Base-by-base conservation (phyloP, 1,140 invertebrate genomes). In the Teleogryllus occipitalis region DNA sequence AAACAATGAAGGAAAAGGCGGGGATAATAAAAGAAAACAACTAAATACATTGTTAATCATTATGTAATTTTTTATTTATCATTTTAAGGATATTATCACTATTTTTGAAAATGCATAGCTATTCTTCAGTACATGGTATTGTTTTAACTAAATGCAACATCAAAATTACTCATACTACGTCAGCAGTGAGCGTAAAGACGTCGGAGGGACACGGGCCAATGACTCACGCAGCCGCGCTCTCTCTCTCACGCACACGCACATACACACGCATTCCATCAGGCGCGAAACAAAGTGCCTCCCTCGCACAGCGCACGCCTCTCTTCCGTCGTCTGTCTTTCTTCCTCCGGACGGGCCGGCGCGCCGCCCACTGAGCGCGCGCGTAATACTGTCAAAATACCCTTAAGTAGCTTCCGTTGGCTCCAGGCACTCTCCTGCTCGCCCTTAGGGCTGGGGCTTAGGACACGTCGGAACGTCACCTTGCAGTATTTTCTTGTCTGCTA, bases 91-190 rank as follows among this genome's bases (percentile, higher is more conserved):
- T 65, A 65, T 65, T 39, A 39, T 39, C 27, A 39, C 27, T 39
- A 39, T 39, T 39, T 65, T 65, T 65, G 54, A 65, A 65, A 65
- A 65, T 65, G 54, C 18, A 65, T 65, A 65, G 10, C 54, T 65
- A 65, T 65, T 65, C 54, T 65, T 65, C 54, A 65, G 54, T 65
- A 65, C 54, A 65, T 65, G 54, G 54, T 65, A 65, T 65, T 65
- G 54, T 65, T 65, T 65, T 18, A 65, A 65, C 54, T 65, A 65
- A 65, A 65, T 65, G 54, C 54, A 65, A 65, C 54, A 65, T 65
- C 10, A 14, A 65, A 65, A 18, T 65, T 65, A 65, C 54, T 65
- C 54, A 14, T 65, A 65, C 54, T 65, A 65, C 54, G 10, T 65
- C 54, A 65, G 54, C 54, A 65, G 54, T 65, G 54, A 65, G 54